Evolutionary conservation across 1,140 invertebrate genomes (phyloP).

Genomic region (Pogonognathellus flavescens): DNA sequence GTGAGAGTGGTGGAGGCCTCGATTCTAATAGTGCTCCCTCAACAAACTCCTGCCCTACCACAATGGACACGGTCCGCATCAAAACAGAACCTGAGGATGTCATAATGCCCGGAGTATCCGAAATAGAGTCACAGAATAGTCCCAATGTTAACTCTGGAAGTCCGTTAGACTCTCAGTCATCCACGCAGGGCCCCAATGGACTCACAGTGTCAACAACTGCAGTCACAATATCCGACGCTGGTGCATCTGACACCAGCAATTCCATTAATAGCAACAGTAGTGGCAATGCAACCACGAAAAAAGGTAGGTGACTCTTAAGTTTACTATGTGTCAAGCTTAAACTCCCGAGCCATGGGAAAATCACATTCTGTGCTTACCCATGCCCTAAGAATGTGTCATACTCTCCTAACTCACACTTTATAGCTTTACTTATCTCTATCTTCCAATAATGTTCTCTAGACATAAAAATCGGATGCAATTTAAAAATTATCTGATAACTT

Average conservation of each 20-base stretch:
- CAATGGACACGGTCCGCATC: slow-evolving; percentile 15
- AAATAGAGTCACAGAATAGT: slow-evolving; percentile 29
- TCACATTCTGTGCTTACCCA: too few species aligned
- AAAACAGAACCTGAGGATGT: slow-evolving; percentile 54
- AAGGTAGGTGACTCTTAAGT: slow-evolving; percentile 47
- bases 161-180: background rate
- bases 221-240: background rate
- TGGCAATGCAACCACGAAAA: slow-evolving; percentile 40
- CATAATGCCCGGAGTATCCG: slow-evolving; percentile 25
- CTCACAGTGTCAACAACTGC: slow-evolving; percentile 25
- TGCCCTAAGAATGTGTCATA: too few species aligned
- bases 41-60: background rate
- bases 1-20: background rate
- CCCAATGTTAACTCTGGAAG: background rate
- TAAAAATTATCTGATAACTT: too few species aligned
- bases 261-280: slow-evolving; percentile 12
- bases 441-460: too few species aligned
- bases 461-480: too few species aligned
- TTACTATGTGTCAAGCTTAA: too few species aligned
- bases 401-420: too few species aligned
- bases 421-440: too few species aligned
- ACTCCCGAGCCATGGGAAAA: too few species aligned
- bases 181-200: background rate
- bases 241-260: slow-evolving; percentile 19
- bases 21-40: background rate